Percentiles rank a stretch among this genome's conserved stretches.
These are phyloP conservation scores for Boloria selene DNA, from an alignment of 2,888 invertebrate genomes.

Conservation along the genomic window DNA sequence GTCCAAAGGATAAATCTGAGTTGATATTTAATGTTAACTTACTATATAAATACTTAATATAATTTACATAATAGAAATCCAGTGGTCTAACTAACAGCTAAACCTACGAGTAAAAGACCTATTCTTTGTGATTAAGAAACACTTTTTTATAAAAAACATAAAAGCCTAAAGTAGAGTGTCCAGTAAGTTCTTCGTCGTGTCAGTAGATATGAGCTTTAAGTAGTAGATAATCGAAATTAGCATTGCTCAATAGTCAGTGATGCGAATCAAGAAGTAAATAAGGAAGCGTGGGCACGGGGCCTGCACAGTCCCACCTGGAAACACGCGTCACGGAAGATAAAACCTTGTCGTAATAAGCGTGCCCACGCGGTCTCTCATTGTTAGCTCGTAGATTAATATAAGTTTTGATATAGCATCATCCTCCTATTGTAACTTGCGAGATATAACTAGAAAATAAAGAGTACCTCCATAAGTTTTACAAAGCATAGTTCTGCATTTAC, in stretches of 20 bases:
- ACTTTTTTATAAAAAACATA: no score
- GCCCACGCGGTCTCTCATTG: conserved; percentile 3
- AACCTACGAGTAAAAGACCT: no score
- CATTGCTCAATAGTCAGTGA: conserved; percentile 40
- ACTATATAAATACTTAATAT: no score
- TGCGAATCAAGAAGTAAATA: conserved; percentile 54
- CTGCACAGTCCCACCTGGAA: conserved; percentile 48
- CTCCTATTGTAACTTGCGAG: not conserved
- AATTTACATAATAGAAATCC: no score
- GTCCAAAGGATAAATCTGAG: no score
- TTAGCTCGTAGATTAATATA: conserved; percentile 1
- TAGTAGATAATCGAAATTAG: conserved; percentile 16
- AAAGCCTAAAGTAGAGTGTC: no score
- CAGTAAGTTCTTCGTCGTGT: not conserved
- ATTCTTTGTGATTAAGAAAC: no score
- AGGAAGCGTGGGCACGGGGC: conserved; percentile 73
- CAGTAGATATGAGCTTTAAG: not conserved
- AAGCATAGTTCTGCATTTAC: no score
- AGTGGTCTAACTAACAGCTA: no score
- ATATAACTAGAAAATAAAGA: not conserved
- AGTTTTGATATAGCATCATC: not conserved
- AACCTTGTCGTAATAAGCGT: conserved; percentile 48
- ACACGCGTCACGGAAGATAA: conserved; percentile 47
- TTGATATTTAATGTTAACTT: no score
- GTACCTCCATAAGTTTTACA: no score